Conservation (phyloP, 1,140 invertebrate genomes). For the Bicyclus anynana region DNA sequence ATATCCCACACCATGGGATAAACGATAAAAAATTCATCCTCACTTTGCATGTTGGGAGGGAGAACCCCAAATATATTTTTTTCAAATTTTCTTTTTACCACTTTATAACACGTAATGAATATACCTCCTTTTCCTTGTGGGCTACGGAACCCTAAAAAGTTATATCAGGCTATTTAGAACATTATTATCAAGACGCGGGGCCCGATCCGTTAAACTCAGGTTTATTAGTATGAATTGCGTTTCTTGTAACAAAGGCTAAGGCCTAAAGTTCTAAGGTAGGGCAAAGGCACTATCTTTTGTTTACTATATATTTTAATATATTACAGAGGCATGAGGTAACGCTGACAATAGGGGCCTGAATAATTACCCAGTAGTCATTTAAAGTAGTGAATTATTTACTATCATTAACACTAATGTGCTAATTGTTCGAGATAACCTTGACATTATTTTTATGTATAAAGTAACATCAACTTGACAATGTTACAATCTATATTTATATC, state of each 20-base stretch:
- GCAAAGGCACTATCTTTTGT: background rate
- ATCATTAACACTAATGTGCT: slow-evolving; percentile 50
- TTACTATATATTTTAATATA: slow-evolving; percentile 13
- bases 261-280: slow-evolving; percentile 5
- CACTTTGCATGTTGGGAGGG: no score
- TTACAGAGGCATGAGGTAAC: slow-evolving; percentile 23
- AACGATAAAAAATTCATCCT: no score
- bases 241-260: slow-evolving; percentile 1
- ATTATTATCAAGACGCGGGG: no score
- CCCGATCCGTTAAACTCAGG: no score
- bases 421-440: slow-evolving; percentile 43
- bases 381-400: slow-evolving; percentile 33
- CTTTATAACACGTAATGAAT: no score
- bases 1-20: no score
- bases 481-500: slow-evolving; percentile 2
- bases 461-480: background rate
- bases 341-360: slow-evolving; percentile 43
- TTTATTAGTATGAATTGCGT: slow-evolving; percentile 6
- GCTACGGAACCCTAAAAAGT: no score
- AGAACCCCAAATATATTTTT: no score
- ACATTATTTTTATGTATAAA: slow-evolving; percentile 47
- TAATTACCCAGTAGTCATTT: slow-evolving; percentile 34
- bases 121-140: no score
- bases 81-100: no score
- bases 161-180: no score